Evolutionary conservation across 1,140 invertebrate species (phyloP), one percentile per base, ranked within the genome.

Genomic region (Nebria ingens): DNA sequence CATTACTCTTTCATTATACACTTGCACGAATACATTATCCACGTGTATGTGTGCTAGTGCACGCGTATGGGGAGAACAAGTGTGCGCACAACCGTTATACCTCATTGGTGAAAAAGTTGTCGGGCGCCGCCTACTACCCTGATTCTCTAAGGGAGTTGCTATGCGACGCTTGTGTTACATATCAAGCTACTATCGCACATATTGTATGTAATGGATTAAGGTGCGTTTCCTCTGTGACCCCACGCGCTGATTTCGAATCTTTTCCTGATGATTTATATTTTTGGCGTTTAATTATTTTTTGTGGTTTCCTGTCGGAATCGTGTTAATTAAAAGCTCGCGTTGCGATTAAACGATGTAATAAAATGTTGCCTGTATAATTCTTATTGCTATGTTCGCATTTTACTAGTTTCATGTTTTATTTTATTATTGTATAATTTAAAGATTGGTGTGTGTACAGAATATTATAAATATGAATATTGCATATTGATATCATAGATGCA

Each of bases 111-210:
- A 42, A 54, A 59, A 61, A 59, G 42, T 61, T 51, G 42, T 23
- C 34, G 21, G 21, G 59, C 61, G 53, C 54, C 68, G 61, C 68
- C 66, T 59, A 38, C 54, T 51, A 65, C 62, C 65, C 65, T 56
- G 55, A 60, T 59, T 50, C 53, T 52, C 38, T 56, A 25, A 60
- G 57, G 51, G 56, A 55, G 65, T 67, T 65, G 65, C 65, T 52
- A 55, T 56, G 65, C 64, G 64, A 68, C 67, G 49, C 6, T n/a
- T 25, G 34, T 15, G 53, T 12, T 17, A 12, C 15, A 21, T 55
- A 23, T n/a, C 21, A 40, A 34, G n/a, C 25, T 9, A 45, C 9
- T 45, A 4, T 45, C 40, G 15, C 6, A 6, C 40, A 12, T 45
- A 45, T 45, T n/a, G n/a, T n/a, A n/a, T n/a, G n/a, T n/a, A n/a